Base-by-base conservation (phyloP, 2,113 vertebrate genomes). In the Cranoglanis bouderius region DNA sequence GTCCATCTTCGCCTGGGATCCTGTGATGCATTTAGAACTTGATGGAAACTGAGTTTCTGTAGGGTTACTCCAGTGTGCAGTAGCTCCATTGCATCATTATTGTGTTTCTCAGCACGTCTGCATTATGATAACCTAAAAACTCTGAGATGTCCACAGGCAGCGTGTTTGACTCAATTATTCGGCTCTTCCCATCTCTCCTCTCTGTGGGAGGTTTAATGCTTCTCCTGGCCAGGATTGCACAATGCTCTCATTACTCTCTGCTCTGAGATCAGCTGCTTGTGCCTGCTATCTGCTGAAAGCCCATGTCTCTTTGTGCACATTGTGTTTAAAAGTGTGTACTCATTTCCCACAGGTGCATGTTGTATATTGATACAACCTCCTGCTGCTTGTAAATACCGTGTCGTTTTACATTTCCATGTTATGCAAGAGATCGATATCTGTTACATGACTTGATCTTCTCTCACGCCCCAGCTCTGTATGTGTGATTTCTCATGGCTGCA, bases 81-180 rank as follows among this genome's bases (percentile, higher is more conserved):
- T 40, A 10, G 40, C 83, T 85, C 19, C 9, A 6, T 14, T 72
- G 19, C 18, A 53, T 85, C 65, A 72, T 85, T 85, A 85, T 51
- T 55, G 26, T 84, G 67, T 84, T 77, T 81, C 81, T 87, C 57
- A 87, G 46, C 84, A 74, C 35, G 75, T 43, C 82, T 67, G 70
- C 61, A 75, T 82, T 82, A 12, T 84, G 51, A 51, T 77, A 61
- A 78, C 67, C 85, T 61, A 72, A 82, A 88, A 87, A 38, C 55
- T 59, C 61, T 38, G 70, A 67, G 87, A 90, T 63, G 70, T 59
- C 78, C 78, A 88, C 85, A 85, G 84, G 82, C 89, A 29, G 67
- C 72, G 84, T 86, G 38, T 21, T 38, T 87, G 84, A 40, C 49
- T 55, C 65, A 12, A 85, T 85, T 85, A 72, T 63, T 46, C 24